Percentiles rank a stretch among this genome's conserved stretches.
Evolutionary conservation across 2,888 invertebrate genomes (phyloP).

Genomic region (Drosophila prolongata): DNA sequence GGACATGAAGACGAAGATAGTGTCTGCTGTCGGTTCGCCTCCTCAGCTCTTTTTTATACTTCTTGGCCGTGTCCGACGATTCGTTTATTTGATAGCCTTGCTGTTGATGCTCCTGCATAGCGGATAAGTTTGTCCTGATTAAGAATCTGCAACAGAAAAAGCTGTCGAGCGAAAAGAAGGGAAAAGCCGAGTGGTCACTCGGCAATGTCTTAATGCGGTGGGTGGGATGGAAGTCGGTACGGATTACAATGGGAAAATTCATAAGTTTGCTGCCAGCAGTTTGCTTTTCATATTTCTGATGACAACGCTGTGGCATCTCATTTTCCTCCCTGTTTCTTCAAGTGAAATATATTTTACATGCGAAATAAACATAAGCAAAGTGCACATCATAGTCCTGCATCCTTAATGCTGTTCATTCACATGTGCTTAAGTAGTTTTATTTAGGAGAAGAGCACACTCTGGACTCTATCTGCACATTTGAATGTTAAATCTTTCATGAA

Average conservation of each 20-base stretch:
- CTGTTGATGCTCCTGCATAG: constrained; percentile 70
- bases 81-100: constrained; percentile 53
- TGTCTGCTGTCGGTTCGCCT: constrained; percentile 44
- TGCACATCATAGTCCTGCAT: constrained; percentile 46
- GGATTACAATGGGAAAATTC: constrained; percentile 70
- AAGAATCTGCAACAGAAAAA: constrained; percentile 68
- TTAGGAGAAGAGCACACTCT: constrained; percentile 55
- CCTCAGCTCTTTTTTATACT: constrained; percentile 22
- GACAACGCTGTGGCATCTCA: constrained; percentile 47
- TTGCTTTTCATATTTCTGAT: constrained; percentile 44
- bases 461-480: constrained; percentile 75
- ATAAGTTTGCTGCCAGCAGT: constrained; percentile 63
- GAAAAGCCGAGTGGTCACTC: constrained; percentile 39
- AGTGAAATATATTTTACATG: constrained; percentile 41
- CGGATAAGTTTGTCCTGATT: constrained; percentile 82
- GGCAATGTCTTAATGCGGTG: constrained; percentile 12
- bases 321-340: constrained; percentile 7
- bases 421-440: constrained; percentile 81
- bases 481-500: constrained; percentile 84
- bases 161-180: constrained; percentile 5
- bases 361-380: constrained; percentile 48
- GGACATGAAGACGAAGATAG: constrained; percentile 56
- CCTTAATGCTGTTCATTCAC: constrained; percentile 69
- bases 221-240: constrained; percentile 28
- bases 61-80: constrained; percentile 43